These are phyloP conservation scores for Patella caerulea DNA, from an alignment of 2,888 invertebrate genomes.

Conservation along the genomic window DNA sequence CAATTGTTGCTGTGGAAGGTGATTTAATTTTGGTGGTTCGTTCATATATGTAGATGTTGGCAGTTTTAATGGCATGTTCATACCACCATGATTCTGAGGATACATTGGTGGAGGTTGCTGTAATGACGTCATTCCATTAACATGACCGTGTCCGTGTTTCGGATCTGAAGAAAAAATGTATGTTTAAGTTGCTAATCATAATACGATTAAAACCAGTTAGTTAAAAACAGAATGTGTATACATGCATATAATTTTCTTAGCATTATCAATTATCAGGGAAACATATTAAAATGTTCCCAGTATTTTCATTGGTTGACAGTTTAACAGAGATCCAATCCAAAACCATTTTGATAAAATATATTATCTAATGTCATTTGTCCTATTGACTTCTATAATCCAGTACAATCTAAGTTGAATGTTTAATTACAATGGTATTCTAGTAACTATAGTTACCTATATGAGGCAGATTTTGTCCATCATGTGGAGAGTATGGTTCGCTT, in stretches of 20 bases:
- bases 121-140: slow-evolving; percentile 39
- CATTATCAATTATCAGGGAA: too few relatives aligned
- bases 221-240: too few relatives aligned
- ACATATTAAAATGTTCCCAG: too few relatives aligned
- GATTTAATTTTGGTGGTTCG: slow-evolving; percentile 61
- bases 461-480: slow-evolving; percentile 73
- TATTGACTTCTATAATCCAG: too few relatives aligned
- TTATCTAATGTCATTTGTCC: too few relatives aligned
- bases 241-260: too few relatives aligned
- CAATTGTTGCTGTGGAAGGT: slow-evolving; percentile 44
- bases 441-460: neutral
- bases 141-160: slow-evolving; percentile 30
- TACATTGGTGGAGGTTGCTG: slow-evolving; percentile 48
- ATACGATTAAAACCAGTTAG: too few relatives aligned
- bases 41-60: slow-evolving; percentile 44
- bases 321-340: too few relatives aligned
- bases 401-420: too few relatives aligned
- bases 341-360: too few relatives aligned
- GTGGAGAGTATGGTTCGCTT: slow-evolving; percentile 94
- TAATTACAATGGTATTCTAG: neutral
- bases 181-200: too few relatives aligned
- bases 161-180: slow-evolving; percentile 58
- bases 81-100: slow-evolving; percentile 44
- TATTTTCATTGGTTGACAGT: too few relatives aligned
- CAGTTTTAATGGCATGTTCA: slow-evolving; percentile 39